These are phyloP conservation scores for Nibea albiflora DNA, from an alignment of 2,113 vertebrate genomes.

Conservation along the genomic window DNA sequence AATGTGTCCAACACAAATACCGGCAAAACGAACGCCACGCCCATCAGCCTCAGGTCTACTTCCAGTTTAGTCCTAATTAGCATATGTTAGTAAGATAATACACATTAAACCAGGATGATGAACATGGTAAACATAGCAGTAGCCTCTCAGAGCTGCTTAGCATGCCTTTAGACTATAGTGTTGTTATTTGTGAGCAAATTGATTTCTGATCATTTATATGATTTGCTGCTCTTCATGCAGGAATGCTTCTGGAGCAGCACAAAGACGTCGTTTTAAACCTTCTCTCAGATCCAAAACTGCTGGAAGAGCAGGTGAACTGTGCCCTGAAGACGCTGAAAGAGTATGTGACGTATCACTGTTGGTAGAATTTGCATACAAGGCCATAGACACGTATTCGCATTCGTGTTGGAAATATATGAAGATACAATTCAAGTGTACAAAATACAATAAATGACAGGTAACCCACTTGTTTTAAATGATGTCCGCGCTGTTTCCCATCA, in stretches of 20 bases:
- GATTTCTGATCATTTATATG: background rate
- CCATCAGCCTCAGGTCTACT: too few relatives aligned
- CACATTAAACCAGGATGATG: too few relatives aligned
- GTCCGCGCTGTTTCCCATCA: slow-evolving; percentile 29
- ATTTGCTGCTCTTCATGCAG: slow-evolving; percentile 51
- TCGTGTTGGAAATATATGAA: too few relatives aligned
- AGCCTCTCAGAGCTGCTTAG: too few relatives aligned
- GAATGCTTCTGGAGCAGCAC: slow-evolving; percentile 86
- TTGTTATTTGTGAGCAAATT: background rate
- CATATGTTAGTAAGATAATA: too few relatives aligned
- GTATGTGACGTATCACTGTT: slow-evolving; percentile 62
- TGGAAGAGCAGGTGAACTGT: slow-evolving; percentile 80
- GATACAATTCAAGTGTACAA: too few relatives aligned
- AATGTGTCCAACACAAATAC: too few relatives aligned
- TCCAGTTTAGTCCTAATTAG: too few relatives aligned
- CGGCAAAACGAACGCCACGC: too few relatives aligned
- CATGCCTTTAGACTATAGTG: too few relatives aligned
- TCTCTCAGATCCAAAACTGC: slow-evolving; percentile 75
- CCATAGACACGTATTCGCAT: background rate
- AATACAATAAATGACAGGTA: background rate
- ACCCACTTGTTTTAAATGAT: background rate
- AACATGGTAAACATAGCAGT: too few relatives aligned
- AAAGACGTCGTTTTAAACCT: slow-evolving; percentile 80
- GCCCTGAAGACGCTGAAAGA: slow-evolving; percentile 81
- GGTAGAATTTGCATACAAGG: background rate